Evolutionary conservation across 2,888 invertebrate genomes (phyloP), one percentile per base, ranked within the genome.

Genomic region (Sturmia bella): DNA sequence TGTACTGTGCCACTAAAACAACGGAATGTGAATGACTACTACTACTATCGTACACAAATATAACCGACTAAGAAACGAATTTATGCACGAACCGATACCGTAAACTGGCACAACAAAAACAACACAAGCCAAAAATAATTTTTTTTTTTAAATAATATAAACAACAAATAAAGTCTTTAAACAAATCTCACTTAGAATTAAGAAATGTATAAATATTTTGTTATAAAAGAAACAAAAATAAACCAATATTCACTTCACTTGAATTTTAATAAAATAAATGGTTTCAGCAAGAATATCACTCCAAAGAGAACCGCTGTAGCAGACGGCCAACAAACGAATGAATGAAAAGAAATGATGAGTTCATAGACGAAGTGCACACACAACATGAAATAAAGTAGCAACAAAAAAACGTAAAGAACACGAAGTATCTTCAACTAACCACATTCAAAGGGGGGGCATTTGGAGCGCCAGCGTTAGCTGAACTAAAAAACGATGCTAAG

Each of bases 261-360:
- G 63, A 48, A 52, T 59, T 21, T 45, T 54, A 43, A 13, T 19
- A 54, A 54, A 56, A 17, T 21, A 56, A 56, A 64, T 57, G 12
- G 12, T 13, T 37, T 73, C 39, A 24, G 52, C 21, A 12, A 13
- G 12, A 64, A 41, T 15, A 54, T 17, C 43, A 48, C 32, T 72
- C 73, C 64, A 68, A 32, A 12, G 50, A 81, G 74, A 84, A 77
- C 81, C 85, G 84, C 83, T 86, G 84, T 85, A 86, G 85, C 87
- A 86, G 74, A 80, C 87, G 84, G 84, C 85, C 86, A 85, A 86
- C 81, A 85, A 86, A 85, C 87, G 88, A 87, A 88, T 89, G 89
- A 88, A 87, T 88, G 88, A 86, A 88, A 74, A 78, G 78, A 70
- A 75, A 70, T 78, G 82, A 82, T 82, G 82, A 70, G 78, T 79